Conservation (phyloP, 2,113 vertebrate species). For the Holacanthus passer region DNA sequence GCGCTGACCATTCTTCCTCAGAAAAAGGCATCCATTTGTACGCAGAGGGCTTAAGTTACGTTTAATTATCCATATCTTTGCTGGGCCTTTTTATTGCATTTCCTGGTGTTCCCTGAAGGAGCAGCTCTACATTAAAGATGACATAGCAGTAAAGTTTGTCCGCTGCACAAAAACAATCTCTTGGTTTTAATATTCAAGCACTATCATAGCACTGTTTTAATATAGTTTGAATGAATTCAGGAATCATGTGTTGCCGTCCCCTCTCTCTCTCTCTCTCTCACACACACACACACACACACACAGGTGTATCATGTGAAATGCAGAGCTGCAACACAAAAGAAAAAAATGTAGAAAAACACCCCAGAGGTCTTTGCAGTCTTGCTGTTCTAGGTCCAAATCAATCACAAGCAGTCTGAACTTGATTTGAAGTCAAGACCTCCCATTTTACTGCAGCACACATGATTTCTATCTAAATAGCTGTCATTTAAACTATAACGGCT, state of each 20-base stretch:
- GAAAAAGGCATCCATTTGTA: conserved; percentile 22
- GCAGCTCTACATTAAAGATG: conserved; percentile 18
- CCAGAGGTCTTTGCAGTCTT: conserved; percentile 19
- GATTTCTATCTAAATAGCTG: conserved; percentile 5
- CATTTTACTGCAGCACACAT: background rate
- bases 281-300: background rate
- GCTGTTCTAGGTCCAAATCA: conserved; percentile 1
- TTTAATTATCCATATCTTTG: background rate
- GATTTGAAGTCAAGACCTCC: conserved; percentile 9
- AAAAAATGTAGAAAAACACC: conserved; percentile 7
- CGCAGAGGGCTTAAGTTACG: background rate
- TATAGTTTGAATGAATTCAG: conserved; percentile 17
- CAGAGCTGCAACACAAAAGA: conserved; percentile 15
- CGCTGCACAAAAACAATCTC: conserved; percentile 24
- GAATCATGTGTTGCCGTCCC: background rate
- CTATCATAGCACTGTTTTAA: conserved; percentile 1
- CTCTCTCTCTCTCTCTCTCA: no score
- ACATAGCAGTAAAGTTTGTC: conserved; percentile 7
- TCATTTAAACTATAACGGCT: background rate
- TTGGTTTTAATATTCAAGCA: conserved; percentile 20
- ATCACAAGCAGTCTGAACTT: background rate
- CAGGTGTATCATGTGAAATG: conserved; percentile 16
- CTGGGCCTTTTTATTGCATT: conserved; percentile 25
- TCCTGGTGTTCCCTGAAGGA: conserved; percentile 12
- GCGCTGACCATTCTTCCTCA: conserved; percentile 12